phyloP scores from a whole-genome alignment of 2,113 vertebrate species.

The Anarhynchus alexandrinus region DNA sequence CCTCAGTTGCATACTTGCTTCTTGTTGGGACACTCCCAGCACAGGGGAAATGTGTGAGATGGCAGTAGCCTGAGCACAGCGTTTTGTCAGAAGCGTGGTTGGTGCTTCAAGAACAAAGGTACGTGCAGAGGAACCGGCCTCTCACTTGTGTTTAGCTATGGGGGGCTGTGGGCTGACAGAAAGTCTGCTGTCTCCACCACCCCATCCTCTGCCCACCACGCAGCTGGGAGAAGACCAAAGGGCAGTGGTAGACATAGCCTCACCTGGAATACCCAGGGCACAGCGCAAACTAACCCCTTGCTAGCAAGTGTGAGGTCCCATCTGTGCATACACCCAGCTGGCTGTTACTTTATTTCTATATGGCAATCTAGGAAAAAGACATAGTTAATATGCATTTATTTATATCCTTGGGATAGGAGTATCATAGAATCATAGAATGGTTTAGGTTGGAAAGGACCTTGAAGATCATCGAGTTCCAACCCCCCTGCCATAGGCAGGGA shows the following conservation, averaged over 20 bases:
- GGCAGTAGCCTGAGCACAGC: neutral
- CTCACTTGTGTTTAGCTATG: neutral
- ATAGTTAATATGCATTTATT: neutral
- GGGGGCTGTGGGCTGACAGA: neutral
- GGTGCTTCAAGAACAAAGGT: neutral
- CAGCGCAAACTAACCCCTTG: neutral
- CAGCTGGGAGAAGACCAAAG: neutral
- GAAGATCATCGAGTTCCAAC: no score
- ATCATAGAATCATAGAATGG: no score
- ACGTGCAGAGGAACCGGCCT: neutral
- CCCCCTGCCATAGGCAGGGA: no score
- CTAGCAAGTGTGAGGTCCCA: neutral
- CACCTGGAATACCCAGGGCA: neutral
- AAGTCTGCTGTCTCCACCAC: neutral
- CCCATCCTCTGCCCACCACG: neutral
- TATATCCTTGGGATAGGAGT: neutral
- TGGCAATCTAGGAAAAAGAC: neutral
- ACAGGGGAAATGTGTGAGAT: neutral
- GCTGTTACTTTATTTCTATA: neutral
- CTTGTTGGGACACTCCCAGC: neutral
- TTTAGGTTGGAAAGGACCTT: no score
- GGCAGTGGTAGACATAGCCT: no score
- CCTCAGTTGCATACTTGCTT: neutral
- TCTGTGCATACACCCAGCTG: neutral
- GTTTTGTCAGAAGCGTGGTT: neutral